Conservation (phyloP, 2,888 invertebrate genomes). For the Sialis lutaria region DNA sequence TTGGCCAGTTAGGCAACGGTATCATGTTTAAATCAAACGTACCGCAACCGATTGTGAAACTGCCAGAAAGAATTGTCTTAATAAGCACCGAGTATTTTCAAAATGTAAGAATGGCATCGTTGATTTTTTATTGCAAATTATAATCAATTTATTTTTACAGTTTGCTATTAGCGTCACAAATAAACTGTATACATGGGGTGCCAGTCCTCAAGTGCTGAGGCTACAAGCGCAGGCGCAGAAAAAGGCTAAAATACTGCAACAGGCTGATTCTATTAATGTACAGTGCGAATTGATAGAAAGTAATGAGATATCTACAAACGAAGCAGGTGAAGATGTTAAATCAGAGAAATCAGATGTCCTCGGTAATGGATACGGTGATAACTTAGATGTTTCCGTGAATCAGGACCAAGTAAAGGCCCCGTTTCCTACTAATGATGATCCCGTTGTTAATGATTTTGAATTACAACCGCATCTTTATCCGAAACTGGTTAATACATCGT, state of each 20-base stretch:
- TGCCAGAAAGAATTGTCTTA: constrained; percentile 31
- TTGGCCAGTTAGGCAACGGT: constrained; percentile 57
- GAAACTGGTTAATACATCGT: constrained; percentile 3
- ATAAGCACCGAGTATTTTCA: constrained; percentile 58
- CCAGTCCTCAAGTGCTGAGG: constrained; percentile 55
- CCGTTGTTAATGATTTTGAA: constrained; percentile 1
- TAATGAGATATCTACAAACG: too few relatives aligned
- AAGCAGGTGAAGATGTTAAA: constrained; percentile 16
- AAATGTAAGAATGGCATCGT: constrained; percentile 36
- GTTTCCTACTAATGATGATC: constrained; percentile 2
- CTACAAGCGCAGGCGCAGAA: constrained; percentile 45
- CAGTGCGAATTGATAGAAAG: too few relatives aligned
- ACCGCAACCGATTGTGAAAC: constrained; percentile 35
- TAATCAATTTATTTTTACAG: constrained; percentile 24
- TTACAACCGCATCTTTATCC: constrained; percentile 4
- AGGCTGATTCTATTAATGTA: background rate
- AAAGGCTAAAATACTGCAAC: constrained; percentile 33
- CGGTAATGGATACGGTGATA: constrained; percentile 6
- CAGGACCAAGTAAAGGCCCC: too few relatives aligned
- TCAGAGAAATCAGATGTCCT: constrained; percentile 21
- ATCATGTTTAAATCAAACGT: constrained; percentile 39
- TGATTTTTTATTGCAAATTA: constrained; percentile 1
- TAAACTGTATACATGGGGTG: constrained; percentile 56
- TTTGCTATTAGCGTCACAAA: constrained; percentile 46
- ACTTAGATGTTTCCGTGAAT: too few relatives aligned